phyloP scores from a whole-genome alignment of 2,888 invertebrate genomes.

The Mimachlamys varia region DNA sequence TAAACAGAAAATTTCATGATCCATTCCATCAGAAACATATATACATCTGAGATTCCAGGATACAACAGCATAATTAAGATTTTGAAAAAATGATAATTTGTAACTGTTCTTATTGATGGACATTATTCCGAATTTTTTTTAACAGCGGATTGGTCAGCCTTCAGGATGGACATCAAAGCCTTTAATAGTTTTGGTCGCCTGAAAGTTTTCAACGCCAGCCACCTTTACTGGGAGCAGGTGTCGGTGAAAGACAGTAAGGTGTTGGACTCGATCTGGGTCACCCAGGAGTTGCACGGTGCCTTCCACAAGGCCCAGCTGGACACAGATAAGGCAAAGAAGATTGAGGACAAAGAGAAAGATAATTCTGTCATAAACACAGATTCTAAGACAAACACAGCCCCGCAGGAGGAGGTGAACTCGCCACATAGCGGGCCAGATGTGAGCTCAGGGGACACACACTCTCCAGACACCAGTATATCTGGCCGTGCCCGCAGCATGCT shows the following conservation, averaged over 20 bases:
- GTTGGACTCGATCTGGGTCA: slow-evolving; percentile 68
- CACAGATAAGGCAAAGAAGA: slow-evolving; percentile 57
- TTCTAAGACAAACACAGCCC: slow-evolving; percentile 5
- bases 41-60: too few species aligned
- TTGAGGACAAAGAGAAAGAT: slow-evolving; percentile 54
- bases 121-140: neutral
- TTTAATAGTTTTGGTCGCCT: slow-evolving; percentile 68
- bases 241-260: slow-evolving; percentile 53
- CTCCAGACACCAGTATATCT: neutral
- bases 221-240: slow-evolving; percentile 68
- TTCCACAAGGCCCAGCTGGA: slow-evolving; percentile 57
- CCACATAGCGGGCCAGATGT: neutral
- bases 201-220: slow-evolving; percentile 64
- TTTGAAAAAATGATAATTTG: too few species aligned
- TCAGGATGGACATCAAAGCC: slow-evolving; percentile 58
- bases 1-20: too few species aligned
- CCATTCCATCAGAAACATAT: too few species aligned
- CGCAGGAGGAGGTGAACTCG: neutral
- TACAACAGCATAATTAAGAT: too few species aligned
- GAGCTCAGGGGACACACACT: slow-evolving; percentile 12
- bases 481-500: neutral
- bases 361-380: slow-evolving; percentile 48
- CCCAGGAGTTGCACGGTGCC: slow-evolving; percentile 67
- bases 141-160: slow-evolving; percentile 69
- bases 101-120: too few species aligned